A percentile compares a stretch with the other conserved stretches of the same genome.
These are phyloP conservation scores for Coelogynopora nodosa DNA, from an alignment of 2,888 invertebrate genomes.

Conservation along the genomic window DNA sequence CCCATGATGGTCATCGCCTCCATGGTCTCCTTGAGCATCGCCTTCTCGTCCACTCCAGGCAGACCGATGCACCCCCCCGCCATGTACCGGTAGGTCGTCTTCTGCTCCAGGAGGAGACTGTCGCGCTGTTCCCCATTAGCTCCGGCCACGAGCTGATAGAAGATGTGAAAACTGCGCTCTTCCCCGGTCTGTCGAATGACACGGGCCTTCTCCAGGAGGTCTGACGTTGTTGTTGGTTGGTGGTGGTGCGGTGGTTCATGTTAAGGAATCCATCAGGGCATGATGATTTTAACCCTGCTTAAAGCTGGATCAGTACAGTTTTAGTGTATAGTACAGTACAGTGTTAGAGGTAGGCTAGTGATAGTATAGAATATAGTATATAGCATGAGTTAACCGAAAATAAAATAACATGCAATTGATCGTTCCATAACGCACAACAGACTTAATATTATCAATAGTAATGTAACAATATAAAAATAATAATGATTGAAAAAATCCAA, in stretches of 20 bases:
- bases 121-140: neutral
- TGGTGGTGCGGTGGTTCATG: slow-evolving; percentile 48
- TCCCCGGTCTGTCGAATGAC: slow-evolving; percentile 95
- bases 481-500: no score
- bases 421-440: no score
- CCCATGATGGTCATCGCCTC: slow-evolving; percentile 99
- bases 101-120: slow-evolving; percentile 71
- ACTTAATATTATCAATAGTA: no score
- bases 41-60: slow-evolving; percentile 66
- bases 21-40: slow-evolving; percentile 86
- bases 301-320: no score
- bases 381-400: no score
- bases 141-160: slow-evolving; percentile 82
- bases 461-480: no score
- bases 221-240: slow-evolving; percentile 46
- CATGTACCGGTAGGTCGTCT: slow-evolving; percentile 85
- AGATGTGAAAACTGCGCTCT: slow-evolving; percentile 97
- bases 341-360: no score
- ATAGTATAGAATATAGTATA: no score
- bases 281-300: no score
- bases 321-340: no score
- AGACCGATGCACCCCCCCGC: slow-evolving; percentile 73
- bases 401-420: no score
- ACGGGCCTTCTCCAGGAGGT: slow-evolving; percentile 95
- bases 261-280: neutral